Evolutionary conservation across 2,797 vertebrate species (phyloP).

Genomic region (Peromyscus attwateri): DNA sequence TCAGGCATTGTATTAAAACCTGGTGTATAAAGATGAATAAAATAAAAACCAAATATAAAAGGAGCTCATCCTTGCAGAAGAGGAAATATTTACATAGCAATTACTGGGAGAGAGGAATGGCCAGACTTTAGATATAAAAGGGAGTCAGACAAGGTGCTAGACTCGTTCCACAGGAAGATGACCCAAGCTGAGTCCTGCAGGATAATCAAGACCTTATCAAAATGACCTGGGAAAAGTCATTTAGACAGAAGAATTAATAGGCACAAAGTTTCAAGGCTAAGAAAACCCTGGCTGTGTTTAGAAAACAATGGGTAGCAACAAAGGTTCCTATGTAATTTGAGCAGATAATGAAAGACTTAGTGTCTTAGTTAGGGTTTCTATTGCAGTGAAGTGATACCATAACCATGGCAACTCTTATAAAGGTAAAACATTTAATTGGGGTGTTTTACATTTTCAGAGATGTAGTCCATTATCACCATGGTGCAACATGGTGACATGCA

Average conservation of each 20-base stretch:
- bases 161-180: not conserved
- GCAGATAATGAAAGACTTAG: not conserved
- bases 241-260: not conserved
- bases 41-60: conserved; percentile 51
- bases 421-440: not conserved
- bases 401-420: not conserved
- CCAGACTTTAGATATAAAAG: not conserved
- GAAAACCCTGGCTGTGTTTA: not conserved
- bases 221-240: not conserved
- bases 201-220: not conserved
- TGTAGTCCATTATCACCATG: not conserved
- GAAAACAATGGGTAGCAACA: not conserved
- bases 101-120: not conserved
- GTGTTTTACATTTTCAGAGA: not conserved
- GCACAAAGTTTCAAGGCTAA: not conserved
- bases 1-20: not conserved
- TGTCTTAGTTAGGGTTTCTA: not conserved
- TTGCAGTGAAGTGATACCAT: not conserved
- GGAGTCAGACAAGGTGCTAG: not conserved
- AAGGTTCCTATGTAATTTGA: not conserved
- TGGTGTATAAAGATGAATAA: conserved; percentile 12
- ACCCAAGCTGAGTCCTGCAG: not conserved
- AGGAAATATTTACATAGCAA: not conserved
- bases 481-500: not conserved
- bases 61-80: not conserved